phyloP scores from a whole-genome alignment of 37 sponge, comb jelly and placozoan species.

The Aplysina aerophoba region DNA sequence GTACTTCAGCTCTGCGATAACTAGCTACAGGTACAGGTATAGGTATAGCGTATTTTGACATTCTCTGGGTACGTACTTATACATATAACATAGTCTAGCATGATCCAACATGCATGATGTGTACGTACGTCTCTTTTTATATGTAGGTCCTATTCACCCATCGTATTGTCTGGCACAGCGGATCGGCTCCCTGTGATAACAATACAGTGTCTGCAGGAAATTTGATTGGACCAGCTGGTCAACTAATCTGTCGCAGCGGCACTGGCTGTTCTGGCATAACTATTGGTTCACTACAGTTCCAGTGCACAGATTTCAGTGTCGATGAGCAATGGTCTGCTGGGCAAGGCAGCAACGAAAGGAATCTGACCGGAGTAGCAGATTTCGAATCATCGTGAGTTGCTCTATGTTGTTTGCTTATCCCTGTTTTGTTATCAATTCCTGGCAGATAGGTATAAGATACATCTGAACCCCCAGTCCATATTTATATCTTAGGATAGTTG shows the following conservation, averaged over 20 bases:
- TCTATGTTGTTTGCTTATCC: too few relatives aligned
- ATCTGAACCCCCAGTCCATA: too few relatives aligned
- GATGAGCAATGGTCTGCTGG: conserved; percentile 44
- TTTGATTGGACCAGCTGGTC: not conserved
- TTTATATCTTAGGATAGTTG: too few relatives aligned
- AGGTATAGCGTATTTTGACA: too few relatives aligned
- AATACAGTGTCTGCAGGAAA: not conserved
- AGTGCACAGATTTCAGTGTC: conserved; percentile 44
- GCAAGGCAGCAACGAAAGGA: conserved; percentile 1
- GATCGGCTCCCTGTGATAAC: not conserved
- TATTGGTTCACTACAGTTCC: conserved; percentile 13
- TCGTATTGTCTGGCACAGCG: conserved; percentile 39
- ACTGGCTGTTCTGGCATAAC: conserved; percentile 28
- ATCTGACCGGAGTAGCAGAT: not conserved
- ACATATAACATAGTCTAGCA: not conserved
- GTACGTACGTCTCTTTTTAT: not conserved
- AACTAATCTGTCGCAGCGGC: conserved; percentile 11
- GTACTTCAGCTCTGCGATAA: not conserved
- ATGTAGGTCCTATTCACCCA: conserved; percentile 39
- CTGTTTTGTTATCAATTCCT: too few relatives aligned
- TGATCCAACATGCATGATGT: not conserved
- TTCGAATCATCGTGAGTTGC: conserved; percentile 53
- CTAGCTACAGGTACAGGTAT: too few relatives aligned
- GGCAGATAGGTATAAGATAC: too few relatives aligned
- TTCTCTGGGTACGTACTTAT: too few relatives aligned